A percentile compares a stretch with the other conserved stretches of the same genome.
Conservation (phyloP, 30 jellyfish, hydroid and myxozoan species). For the Turritopsis rubra region DNA sequence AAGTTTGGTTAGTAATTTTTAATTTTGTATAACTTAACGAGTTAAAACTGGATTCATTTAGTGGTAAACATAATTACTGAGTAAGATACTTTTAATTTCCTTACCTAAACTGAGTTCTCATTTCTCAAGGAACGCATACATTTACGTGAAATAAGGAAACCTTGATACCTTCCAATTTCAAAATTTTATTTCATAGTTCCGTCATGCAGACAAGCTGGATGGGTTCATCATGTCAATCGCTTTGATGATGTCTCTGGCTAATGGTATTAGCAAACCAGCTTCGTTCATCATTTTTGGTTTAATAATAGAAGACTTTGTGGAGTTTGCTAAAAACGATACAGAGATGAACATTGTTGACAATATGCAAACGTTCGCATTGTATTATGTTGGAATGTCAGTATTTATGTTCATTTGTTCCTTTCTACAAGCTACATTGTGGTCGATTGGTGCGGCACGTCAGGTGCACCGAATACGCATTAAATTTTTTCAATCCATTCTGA, state of each 20-base stretch:
- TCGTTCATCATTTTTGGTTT: conserved; percentile 67
- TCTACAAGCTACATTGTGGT: conserved; percentile 76
- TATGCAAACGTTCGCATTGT: conserved; percentile 65
- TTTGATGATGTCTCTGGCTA: conserved; percentile 51
- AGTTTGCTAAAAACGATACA: background rate
- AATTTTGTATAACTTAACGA: no score
- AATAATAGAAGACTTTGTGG: conserved; percentile 50
- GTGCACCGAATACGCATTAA: conserved; percentile 49
- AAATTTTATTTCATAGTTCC: conserved; percentile 43
- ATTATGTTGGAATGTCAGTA: conserved; percentile 39
- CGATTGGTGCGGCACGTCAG: conserved; percentile 61
- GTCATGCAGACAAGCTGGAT: conserved; percentile 57
- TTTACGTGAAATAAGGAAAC: no score
- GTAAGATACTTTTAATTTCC: no score
- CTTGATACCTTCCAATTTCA: no score
- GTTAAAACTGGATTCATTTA: no score
- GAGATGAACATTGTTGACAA: conserved; percentile 45
- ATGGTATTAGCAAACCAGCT: conserved; percentile 69
- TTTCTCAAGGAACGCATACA: no score
- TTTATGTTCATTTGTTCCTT: conserved; percentile 58
- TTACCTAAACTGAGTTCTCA: no score
- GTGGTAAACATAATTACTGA: no score
- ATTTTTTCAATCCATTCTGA: conserved; percentile 57
- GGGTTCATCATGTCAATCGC: conserved; percentile 42
- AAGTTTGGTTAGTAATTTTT: no score